A percentile compares a stretch with the other conserved stretches of the same genome.
Evolutionary conservation across 2,888 invertebrate genomes (phyloP).

Genomic region (Merodon equestris): DNA sequence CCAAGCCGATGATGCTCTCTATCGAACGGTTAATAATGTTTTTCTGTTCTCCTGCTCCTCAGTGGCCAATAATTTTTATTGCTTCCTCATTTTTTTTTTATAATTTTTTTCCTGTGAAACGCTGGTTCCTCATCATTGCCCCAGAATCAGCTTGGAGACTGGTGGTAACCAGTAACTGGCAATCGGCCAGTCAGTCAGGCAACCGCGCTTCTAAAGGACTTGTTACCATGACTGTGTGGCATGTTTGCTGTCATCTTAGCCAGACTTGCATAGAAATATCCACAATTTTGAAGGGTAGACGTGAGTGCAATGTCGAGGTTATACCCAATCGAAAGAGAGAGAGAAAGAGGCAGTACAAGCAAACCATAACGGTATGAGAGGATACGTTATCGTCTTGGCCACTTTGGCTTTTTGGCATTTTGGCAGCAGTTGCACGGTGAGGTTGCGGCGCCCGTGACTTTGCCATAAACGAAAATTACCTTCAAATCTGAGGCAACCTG

Average conservation of each 20-base stretch:
- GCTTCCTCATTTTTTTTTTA: slow-evolving; percentile 33
- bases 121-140: slow-evolving; percentile 52
- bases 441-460: slow-evolving; percentile 63
- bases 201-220: slow-evolving; percentile 47
- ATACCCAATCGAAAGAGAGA: slow-evolving; percentile 8
- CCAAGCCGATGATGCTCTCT: slow-evolving; percentile 58
- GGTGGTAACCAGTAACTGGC: slow-evolving; percentile 37
- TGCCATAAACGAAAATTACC: slow-evolving; percentile 66
- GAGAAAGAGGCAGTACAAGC: not conserved
- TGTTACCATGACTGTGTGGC: slow-evolving; percentile 59
- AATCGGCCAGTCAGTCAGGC: slow-evolving; percentile 19
- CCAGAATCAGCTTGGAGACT: slow-evolving; percentile 22
- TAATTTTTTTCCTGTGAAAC: slow-evolving; percentile 16
- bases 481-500: slow-evolving; percentile 46
- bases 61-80: slow-evolving; percentile 66
- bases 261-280: slow-evolving; percentile 52
- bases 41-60: slow-evolving; percentile 6
- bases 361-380: not conserved
- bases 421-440: slow-evolving; percentile 16
- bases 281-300: slow-evolving; percentile 67
- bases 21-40: slow-evolving; percentile 66
- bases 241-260: slow-evolving; percentile 64
- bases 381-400: too few species aligned
- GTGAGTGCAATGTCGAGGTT: slow-evolving; percentile 67
- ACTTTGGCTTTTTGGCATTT: slow-evolving; percentile 44